Conservation (phyloP, 2,888 invertebrate genomes). For the Cosmorhoe ocellata region DNA sequence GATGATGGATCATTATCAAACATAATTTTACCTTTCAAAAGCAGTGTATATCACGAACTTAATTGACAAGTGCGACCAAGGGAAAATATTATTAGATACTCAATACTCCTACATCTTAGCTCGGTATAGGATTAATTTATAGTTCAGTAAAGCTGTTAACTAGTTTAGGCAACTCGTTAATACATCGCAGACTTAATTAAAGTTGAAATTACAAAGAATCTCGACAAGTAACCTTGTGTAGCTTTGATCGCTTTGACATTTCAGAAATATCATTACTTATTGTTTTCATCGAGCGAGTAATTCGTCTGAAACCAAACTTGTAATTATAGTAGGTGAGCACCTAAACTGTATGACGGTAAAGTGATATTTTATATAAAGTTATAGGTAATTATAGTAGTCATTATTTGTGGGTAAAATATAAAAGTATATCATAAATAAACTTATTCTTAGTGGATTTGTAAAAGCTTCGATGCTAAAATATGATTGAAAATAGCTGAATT, state of each 20-base stretch:
- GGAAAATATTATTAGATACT: background rate
- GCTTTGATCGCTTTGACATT: background rate
- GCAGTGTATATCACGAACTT: background rate
- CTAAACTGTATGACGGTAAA: too few relatives aligned
- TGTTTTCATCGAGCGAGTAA: background rate
- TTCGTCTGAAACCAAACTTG: too few relatives aligned
- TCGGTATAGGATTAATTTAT: conserved; percentile 61
- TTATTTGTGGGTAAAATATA: too few relatives aligned
- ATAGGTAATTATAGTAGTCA: too few relatives aligned
- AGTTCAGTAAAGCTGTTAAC: conserved; percentile 60
- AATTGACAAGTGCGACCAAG: background rate
- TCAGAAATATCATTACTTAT: background rate
- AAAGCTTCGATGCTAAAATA: too few relatives aligned
- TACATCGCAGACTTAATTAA: conserved; percentile 64
- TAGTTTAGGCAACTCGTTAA: conserved; percentile 68
- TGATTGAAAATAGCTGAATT: too few relatives aligned
- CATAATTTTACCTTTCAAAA: background rate
- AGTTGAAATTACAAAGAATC: conserved; percentile 43
- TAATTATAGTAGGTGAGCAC: too few relatives aligned
- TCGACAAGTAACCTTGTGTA: conserved; percentile 21
- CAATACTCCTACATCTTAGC: conserved; percentile 43
- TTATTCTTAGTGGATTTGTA: too few relatives aligned
- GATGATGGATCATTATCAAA: too few relatives aligned
- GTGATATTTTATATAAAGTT: too few relatives aligned
- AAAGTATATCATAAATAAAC: too few relatives aligned